A percentile compares a stretch with the other conserved stretches of the same genome.
Conservation (phyloP, 2,888 invertebrate species). For the Crocallis elinguaria region DNA sequence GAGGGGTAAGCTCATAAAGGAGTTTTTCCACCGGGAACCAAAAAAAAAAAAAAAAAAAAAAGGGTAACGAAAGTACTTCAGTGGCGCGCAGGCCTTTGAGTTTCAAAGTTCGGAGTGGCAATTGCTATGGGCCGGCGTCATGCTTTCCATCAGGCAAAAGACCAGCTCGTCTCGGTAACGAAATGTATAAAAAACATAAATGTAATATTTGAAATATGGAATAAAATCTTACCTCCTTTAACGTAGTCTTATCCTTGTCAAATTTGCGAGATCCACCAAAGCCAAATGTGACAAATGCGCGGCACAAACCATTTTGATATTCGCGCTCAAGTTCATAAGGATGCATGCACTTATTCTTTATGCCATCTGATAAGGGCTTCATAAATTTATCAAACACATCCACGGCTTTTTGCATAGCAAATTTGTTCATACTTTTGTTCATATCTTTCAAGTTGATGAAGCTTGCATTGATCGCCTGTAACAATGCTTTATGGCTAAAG, state of each 20-base stretch:
- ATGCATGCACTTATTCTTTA: not conserved
- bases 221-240: not conserved
- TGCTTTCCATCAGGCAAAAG: no score
- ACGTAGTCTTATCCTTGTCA: not conserved
- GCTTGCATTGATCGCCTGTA: not conserved
- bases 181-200: no score
- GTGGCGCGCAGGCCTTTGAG: no score
- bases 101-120: no score
- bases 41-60: no score
- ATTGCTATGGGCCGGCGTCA: no score
- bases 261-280: conserved; percentile 84
- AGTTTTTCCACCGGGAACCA: no score
- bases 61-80: no score
- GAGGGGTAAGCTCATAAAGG: no score
- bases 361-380: not conserved
- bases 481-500: not conserved
- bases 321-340: conserved; percentile 1
- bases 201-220: no score
- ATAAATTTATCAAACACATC: not conserved
- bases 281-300: conserved; percentile 94
- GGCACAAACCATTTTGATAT: conserved; percentile 69
- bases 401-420: not conserved
- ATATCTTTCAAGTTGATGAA: not conserved
- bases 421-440: conserved; percentile 7
- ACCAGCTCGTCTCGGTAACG: no score